phyloP scores from a whole-genome alignment of 2,888 invertebrate species.

The Biston stratarius region DNA sequence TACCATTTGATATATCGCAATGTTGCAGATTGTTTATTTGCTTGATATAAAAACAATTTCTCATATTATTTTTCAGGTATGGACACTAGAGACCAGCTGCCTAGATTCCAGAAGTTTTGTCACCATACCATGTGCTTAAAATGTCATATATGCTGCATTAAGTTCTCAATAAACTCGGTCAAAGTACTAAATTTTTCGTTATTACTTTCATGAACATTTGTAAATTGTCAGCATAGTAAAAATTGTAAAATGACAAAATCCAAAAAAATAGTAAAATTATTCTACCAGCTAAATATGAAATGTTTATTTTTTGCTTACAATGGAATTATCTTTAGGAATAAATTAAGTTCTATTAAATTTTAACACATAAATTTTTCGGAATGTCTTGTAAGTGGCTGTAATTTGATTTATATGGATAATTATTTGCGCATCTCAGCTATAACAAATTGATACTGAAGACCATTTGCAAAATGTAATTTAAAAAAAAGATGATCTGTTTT shows the following conservation, averaged over 20 bases:
- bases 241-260: constrained; percentile 58
- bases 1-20: too few species aligned
- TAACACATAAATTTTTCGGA: too few species aligned
- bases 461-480: too few species aligned
- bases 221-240: constrained; percentile 54
- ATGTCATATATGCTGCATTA: constrained; percentile 68
- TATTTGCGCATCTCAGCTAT: too few species aligned
- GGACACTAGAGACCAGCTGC: constrained; percentile 74
- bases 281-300: constrained; percentile 55
- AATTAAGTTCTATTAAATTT: background rate
- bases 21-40: too few species aligned
- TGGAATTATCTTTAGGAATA: background rate
- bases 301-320: constrained; percentile 59
- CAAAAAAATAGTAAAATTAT: constrained; percentile 71
- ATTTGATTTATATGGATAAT: too few species aligned
- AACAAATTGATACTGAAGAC: too few species aligned
- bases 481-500: too few species aligned
- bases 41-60: background rate
- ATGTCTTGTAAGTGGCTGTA: too few species aligned
- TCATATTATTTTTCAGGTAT: constrained; percentile 73
- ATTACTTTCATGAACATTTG: constrained; percentile 66
- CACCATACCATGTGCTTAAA: constrained; percentile 60
- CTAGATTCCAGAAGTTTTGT: constrained; percentile 46
- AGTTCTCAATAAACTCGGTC: constrained; percentile 74
- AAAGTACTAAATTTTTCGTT: constrained; percentile 69